These are phyloP conservation scores for Dichetophora obliterata DNA, from an alignment of 2,888 invertebrate genomes.

Conservation along the genomic window DNA sequence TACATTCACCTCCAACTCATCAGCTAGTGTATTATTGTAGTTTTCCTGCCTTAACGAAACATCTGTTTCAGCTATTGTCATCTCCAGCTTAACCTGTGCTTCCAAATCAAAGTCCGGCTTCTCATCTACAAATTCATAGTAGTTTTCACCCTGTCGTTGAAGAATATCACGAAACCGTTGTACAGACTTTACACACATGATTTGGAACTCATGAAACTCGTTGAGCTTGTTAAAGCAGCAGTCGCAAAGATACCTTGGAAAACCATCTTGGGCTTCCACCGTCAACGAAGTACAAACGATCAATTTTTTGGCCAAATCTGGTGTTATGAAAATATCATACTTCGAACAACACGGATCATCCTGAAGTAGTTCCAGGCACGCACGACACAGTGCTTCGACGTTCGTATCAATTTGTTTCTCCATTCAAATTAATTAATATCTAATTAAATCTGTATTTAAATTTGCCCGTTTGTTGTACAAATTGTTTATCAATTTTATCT, in stretches of 20 bases:
- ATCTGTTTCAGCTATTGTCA: constrained; percentile 27
- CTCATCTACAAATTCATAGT: constrained; percentile 31
- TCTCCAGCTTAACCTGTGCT: constrained; percentile 12
- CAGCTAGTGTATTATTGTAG: background rate
- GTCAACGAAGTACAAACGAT: constrained; percentile 53
- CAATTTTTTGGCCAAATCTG: constrained; percentile 56
- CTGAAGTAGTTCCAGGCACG: constrained; percentile 33
- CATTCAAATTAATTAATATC: background rate
- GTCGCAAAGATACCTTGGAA: constrained; percentile 48
- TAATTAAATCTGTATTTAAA: background rate
- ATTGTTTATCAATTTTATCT: background rate
- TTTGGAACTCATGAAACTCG: constrained; percentile 49
- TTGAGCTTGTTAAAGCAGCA: constrained; percentile 47
- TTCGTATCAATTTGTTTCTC: constrained; percentile 9
- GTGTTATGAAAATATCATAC: constrained; percentile 39
- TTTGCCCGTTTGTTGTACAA: background rate
- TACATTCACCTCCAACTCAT: background rate
- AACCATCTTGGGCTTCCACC: constrained; percentile 49
- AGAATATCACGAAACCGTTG: constrained; percentile 38
- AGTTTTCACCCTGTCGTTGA: background rate
- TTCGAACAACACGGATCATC: background rate
- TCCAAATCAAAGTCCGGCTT: constrained; percentile 36
- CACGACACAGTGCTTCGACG: constrained; percentile 32
- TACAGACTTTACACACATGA: constrained; percentile 49
- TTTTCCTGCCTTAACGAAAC: background rate